Base-by-base conservation (phyloP, 2,888 invertebrate species). In the Euphydryas editha region DNA sequence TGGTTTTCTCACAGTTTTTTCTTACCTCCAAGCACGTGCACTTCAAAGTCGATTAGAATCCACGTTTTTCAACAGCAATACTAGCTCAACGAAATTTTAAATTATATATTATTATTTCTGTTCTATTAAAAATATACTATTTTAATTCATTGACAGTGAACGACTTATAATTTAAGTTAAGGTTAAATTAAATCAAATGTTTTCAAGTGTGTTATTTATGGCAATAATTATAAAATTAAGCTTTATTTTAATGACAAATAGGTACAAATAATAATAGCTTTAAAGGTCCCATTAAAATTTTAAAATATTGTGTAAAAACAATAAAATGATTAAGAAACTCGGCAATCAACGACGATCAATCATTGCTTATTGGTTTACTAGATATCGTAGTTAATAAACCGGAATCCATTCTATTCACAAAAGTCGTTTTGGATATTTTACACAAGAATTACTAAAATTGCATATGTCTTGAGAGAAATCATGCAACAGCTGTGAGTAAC, bases 401-500 rank as follows among this genome's bases (percentile, higher is more conserved):
- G 17, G 49, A 62, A 59, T 62, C 55, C 63, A 51, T 67, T 63
- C 17, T 56, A 63, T 59, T 61, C 36, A 18, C n/a, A 58, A 44
- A 58, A 56, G 59, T 24, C 51, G 36, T 63, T 67, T 67, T 65
- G 59, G 64, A 21, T 51, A 65, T 70, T 74, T 76, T 77, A 72
- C 78, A 75, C 76, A 78, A 79, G 67, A 67, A 74, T 76, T 72
- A 76, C 73, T 68, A 70, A 78, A 77, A 77, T 81, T 78, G 71
- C 78, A 72, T 72, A 65, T 73, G 71, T 72, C 72, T 77, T 69
- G 49, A 67, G 67, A 63, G 60, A 62, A 62, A 69, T 78, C 76
- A 73, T 76, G 78, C 71, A 82, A 81, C 70, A 56, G 42, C 67
- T 67, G 71, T 80, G 81, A 81, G 72, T 78, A 82, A 81, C 69